Evolutionary conservation across 2,797 vertebrate species (phyloP), one percentile per base, ranked within the genome.

Genomic region (Lycodopsis pacificus): DNA sequence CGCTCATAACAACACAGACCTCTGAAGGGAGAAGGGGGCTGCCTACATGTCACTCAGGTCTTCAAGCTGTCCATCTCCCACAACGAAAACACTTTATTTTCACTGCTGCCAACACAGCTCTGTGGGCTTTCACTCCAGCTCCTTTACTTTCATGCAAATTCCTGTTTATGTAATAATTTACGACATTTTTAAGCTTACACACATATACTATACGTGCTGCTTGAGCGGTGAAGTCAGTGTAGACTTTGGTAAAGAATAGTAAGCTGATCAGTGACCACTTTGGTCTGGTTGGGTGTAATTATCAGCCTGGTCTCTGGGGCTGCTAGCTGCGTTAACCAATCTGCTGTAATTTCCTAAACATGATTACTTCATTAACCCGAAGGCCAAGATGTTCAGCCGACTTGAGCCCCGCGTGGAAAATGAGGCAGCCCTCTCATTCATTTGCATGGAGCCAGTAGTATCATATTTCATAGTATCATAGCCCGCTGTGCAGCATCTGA

Each of bases 51-150:
- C 46, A 48, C 32, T 68, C 51, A 61, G 59, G 73, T 54, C 75
- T 56, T 69, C 34, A 40, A 66, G 44, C 57, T 17, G 40, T 72
- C 20, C 1, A 6, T 36, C 48, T 64, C 32, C n/a, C 19, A 63
- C n/a, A 67, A 69, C 51, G 49, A 36, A 70, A 73, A 44, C 56
- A 42, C 67, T 78, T 71, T 3, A 75, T 63, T 48, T 54, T 19
- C 25, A 36, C 46, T 42, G 46, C 40, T 49, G 10, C 58, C 48
- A 62, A 42, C 3, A 17, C 25, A 42, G 20, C 36, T 73, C 49
- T 71, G 48, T 34, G 42, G 40, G 46, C 56, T 77, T 80, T 69
- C 17, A 32, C 46, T 74, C 7, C 44, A 42, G 13, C 42, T 72
- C 48, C 11, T 64, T 70, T 49, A 54, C 54, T 69, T 69, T 79